These are phyloP conservation scores for Apis laboriosa DNA, from an alignment of 1,140 invertebrate species.

Conservation along the genomic window DNA sequence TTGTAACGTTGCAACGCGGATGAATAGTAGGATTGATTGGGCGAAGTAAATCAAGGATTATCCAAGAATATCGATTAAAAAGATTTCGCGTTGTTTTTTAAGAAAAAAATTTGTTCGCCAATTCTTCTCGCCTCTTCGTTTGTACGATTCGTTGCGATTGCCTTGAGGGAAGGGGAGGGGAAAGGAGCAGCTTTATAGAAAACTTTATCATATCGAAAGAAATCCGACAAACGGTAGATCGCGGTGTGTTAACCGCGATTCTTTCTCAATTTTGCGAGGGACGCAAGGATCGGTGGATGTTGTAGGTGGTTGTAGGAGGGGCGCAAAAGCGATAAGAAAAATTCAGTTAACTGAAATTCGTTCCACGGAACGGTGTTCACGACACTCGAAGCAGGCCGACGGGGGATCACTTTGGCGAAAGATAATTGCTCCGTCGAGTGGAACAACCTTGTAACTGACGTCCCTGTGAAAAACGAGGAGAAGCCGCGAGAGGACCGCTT, in stretches of 20 bases:
- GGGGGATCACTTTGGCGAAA: slow-evolving; percentile 53
- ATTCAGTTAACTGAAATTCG: slow-evolving; percentile 45
- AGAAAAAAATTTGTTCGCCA: too few relatives aligned
- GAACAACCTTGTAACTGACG: slow-evolving; percentile 66
- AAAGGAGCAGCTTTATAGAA: too few relatives aligned
- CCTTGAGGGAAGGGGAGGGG: too few relatives aligned
- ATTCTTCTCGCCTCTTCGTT: too few relatives aligned
- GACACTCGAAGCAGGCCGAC: slow-evolving; percentile 28
- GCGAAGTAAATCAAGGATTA: background rate
- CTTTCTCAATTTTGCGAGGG: background rate
- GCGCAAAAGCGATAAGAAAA: slow-evolving; percentile 49
- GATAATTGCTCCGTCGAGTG: slow-evolving; percentile 64
- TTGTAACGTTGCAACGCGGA: background rate
- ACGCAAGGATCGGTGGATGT: background rate
- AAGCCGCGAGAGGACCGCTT: slow-evolving; percentile 40
- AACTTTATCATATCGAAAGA: background rate
- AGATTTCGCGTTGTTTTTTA: too few relatives aligned
- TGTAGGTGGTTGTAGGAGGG: background rate
- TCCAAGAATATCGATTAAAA: too few relatives aligned
- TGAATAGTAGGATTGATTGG: background rate
- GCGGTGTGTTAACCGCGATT: background rate
- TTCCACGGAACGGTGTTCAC: background rate
- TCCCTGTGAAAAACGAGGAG: slow-evolving; percentile 60
- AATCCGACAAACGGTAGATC: background rate
- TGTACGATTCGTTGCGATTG: too few relatives aligned